Base-by-base conservation (phyloP, 2,797 vertebrate species). In the Anableps anableps region DNA sequence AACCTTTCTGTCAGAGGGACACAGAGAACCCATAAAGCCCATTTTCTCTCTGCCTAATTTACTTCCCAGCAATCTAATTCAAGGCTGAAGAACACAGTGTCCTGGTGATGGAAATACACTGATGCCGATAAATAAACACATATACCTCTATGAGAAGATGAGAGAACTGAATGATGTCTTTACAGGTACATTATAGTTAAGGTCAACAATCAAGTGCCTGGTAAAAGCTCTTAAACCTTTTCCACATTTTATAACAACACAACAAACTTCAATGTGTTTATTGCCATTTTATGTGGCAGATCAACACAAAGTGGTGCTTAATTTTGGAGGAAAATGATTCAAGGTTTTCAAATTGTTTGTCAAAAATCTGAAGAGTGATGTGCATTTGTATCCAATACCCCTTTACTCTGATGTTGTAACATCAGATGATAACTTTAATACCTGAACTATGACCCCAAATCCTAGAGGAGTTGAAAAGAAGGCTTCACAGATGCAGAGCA, bases 31-130 rank as follows among this genome's bases (percentile, higher is more conserved):
- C 80, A 77, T 79, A 87, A 82, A 88, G 83, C 64, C 80, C 66
- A 88, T 90, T 90, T 92, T 87, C 83, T 85, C 83, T 83, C 78
- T 0, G 19, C 77, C 75, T 89, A 89, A 92, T 90, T 92, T 90
- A 85, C 84, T 83, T 84, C 82, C 72, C 75, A 31, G 38, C 34
- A 80, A 76, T 58, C 85, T 75, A 88, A 86, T 81, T 70, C 66
- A 7, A 23, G 11, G 66, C 66, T 38, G 64, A 66, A 38, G 34
- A 66, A 66, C 64, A 68, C 74, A 68, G 78, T 31, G 71, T 85
- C 84, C 31, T 21, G 0, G 68, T 68, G 50, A 82, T 47, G 50
- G 76, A 81, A 84, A 80, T 16, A 45, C 14, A 74, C 38, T 23
- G 77, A 77, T 80, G 77, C 73, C 78, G 19, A 38, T 47, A 81